Evolutionary conservation across 2,113 vertebrate species (phyloP).

Genomic region (Bombycilla garrulus): DNA sequence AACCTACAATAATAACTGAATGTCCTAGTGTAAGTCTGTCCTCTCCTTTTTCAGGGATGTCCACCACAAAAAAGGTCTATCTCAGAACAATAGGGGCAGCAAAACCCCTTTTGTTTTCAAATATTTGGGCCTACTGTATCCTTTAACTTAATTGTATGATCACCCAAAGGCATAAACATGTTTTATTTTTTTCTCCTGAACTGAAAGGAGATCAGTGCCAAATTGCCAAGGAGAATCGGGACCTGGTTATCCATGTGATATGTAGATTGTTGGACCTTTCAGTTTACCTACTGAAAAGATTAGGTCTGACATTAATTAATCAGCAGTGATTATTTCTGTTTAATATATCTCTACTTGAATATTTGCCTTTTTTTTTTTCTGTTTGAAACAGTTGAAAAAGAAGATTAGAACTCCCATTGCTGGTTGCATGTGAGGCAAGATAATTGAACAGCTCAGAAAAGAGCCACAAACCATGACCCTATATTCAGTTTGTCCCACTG

Average conservation of each 20-base stretch:
- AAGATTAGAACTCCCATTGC: background rate
- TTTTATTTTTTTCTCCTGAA: background rate
- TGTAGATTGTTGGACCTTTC: background rate
- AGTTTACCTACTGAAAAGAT: background rate
- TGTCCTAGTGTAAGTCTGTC: background rate
- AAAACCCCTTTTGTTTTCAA: background rate
- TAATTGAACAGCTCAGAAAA: background rate
- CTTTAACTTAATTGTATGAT: background rate
- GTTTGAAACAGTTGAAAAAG: background rate
- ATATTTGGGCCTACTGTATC: background rate
- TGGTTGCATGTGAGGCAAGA: background rate
- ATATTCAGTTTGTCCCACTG: background rate
- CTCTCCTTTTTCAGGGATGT: background rate
- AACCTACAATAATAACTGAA: background rate
- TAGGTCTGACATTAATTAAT: background rate
- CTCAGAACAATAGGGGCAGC: background rate
- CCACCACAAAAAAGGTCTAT: accelerated
- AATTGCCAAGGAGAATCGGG: background rate
- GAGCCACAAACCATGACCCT: background rate
- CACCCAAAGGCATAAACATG: background rate
- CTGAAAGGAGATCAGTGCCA: background rate
- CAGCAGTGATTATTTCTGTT: background rate
- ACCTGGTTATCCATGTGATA: background rate
- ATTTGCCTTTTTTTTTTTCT: background rate
- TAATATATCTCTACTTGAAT: background rate